Percentiles rank a stretch among this genome's conserved stretches.
These are phyloP conservation scores for Hassar affinis DNA, from an alignment of 2,113 vertebrate species.

Conservation along the genomic window DNA sequence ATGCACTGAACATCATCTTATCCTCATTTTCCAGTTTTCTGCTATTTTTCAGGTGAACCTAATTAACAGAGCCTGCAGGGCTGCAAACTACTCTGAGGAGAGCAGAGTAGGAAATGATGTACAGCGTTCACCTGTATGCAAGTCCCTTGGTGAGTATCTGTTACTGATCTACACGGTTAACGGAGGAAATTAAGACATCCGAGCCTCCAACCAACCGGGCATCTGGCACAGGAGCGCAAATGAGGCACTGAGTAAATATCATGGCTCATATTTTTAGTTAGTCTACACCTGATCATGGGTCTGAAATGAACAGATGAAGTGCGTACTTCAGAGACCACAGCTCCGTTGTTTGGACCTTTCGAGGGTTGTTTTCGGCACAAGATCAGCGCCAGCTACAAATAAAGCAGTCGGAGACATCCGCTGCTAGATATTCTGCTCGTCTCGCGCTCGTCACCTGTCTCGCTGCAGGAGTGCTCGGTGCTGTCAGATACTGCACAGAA, in stretches of 20 bases:
- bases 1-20: background rate
- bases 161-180: constrained; percentile 14
- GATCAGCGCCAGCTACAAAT: constrained; percentile 12
- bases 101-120: constrained; percentile 19
- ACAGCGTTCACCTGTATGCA: constrained; percentile 14
- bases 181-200: constrained; percentile 40
- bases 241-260: constrained; percentile 17
- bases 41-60: background rate
- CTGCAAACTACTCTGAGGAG: background rate
- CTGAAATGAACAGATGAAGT: background rate
- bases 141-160: constrained; percentile 18
- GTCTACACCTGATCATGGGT: background rate
- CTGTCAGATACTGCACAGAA: constrained; percentile 31
- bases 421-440: constrained; percentile 19
- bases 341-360: background rate
- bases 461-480: background rate
- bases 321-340: background rate
- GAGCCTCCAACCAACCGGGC: constrained; percentile 17
- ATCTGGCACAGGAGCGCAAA: constrained; percentile 32
- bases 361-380: background rate
- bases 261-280: background rate
- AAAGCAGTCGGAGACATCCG: background rate
- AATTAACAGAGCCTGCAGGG: background rate
- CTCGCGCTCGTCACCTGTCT: constrained; percentile 21
- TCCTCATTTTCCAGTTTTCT: background rate